These are phyloP conservation scores for Argynnis bischoffii DNA, from an alignment of 2,888 invertebrate genomes.

Conservation along the genomic window DNA sequence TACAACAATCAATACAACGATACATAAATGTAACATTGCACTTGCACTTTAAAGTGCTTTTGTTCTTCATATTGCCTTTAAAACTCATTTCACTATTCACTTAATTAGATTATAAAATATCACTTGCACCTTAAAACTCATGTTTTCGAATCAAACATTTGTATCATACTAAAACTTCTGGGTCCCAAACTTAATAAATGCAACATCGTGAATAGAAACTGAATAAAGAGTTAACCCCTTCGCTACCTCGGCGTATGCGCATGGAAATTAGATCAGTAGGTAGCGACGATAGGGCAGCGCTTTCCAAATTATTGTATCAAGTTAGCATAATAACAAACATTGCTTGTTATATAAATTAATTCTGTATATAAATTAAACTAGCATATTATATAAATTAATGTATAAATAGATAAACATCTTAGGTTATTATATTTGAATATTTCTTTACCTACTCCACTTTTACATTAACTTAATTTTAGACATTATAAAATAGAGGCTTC, in stretches of 20 bases:
- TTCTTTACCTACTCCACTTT: too few relatives aligned
- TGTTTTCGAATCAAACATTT: conserved; percentile 68
- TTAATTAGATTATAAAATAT: not conserved
- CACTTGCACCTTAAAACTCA: conserved; percentile 33
- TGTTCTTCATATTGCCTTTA: not conserved
- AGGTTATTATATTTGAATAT: too few relatives aligned
- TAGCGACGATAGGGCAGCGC: conserved; percentile 55
- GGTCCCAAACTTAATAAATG: conserved; percentile 74
- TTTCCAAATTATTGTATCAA: conserved; percentile 55
- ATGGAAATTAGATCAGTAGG: conserved; percentile 83
- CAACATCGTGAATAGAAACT: conserved; percentile 68
- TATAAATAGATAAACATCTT: not conserved
- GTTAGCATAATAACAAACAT: not conserved
- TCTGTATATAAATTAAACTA: too few relatives aligned
- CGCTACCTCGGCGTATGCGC: conserved; percentile 69
- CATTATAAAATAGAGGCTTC: too few relatives aligned
- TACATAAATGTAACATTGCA: not conserved
- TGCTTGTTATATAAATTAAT: too few relatives aligned
- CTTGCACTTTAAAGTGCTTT: not conserved
- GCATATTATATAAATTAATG: not conserved
- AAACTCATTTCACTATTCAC: conserved; percentile 5
- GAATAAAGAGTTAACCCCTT: conserved; percentile 77
- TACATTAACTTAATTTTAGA: too few relatives aligned
- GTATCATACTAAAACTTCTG: conserved; percentile 72
- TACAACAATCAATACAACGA: too few relatives aligned